Evolutionary conservation across 2,113 vertebrate species (phyloP).

Genomic region (Electrona antarctica): DNA sequence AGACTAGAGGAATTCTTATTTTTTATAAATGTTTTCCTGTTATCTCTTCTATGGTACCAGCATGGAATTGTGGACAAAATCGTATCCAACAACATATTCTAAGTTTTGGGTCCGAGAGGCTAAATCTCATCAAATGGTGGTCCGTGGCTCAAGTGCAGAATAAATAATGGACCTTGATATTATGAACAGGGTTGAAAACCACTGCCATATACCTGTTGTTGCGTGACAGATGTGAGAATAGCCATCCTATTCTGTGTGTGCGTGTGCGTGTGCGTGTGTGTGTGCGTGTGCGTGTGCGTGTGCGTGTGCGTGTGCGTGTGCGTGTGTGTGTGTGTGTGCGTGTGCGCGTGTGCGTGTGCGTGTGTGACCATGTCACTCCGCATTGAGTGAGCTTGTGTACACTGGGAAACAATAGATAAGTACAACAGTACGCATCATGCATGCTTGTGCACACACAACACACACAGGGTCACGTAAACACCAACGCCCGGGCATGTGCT

Average conservation of each 20-base stretch:
- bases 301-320: slow-evolving; percentile 3
- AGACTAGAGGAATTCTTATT: no score
- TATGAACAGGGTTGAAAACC: no score
- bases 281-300: not conserved
- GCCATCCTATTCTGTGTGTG: not conserved
- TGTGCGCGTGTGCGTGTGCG: not conserved
- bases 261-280: not conserved
- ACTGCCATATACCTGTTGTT: not conserved
- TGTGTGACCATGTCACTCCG: not conserved
- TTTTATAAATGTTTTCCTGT: no score
- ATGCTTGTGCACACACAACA: not conserved
- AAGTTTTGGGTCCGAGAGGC: no score
- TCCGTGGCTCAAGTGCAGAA: no score
- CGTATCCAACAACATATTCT: no score
- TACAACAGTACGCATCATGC: not conserved
- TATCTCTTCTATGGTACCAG: no score
- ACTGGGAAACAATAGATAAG: not conserved
- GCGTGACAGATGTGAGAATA: not conserved
- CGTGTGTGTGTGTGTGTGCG: not conserved
- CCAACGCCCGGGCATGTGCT: no score
- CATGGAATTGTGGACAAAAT: no score
- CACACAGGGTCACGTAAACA: no score
- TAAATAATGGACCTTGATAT: no score
- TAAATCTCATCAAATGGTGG: no score
- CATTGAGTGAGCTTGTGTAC: not conserved